Conservation (phyloP, 2,113 vertebrate genomes). For the Coregonus clupeaformis region DNA sequence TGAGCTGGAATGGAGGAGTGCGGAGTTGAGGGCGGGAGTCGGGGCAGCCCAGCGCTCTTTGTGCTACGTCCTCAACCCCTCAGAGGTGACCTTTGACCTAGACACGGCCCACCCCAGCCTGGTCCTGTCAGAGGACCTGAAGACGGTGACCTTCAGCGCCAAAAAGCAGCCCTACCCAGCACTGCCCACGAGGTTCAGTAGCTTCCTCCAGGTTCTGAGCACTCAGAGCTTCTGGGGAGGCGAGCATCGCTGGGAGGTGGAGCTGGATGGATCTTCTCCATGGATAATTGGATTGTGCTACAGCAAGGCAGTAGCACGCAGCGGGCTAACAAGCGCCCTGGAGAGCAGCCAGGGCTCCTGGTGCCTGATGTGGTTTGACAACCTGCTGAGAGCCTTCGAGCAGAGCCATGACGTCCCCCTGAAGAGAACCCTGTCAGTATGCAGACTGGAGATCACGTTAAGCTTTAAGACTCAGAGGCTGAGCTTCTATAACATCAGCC, state of each 20-base stretch:
- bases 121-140: slow-evolving; percentile 70
- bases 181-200: slow-evolving; percentile 66
- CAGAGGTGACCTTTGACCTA: slow-evolving; percentile 73
- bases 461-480: slow-evolving; percentile 72
- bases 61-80: slow-evolving; percentile 67
- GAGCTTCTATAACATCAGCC: slow-evolving; percentile 75
- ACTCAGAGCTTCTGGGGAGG: slow-evolving; percentile 71
- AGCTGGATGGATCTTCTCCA: slow-evolving; percentile 62
- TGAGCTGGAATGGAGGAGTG: slow-evolving; percentile 59
- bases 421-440: slow-evolving; percentile 63
- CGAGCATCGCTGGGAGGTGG: slow-evolving; percentile 71
- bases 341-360: slow-evolving; percentile 77
- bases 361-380: slow-evolving; percentile 78
- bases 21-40: slow-evolving; percentile 53
- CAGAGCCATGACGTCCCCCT: slow-evolving; percentile 65
- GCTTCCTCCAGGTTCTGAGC: slow-evolving; percentile 73
- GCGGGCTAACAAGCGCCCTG: slow-evolving; percentile 75
- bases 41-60: slow-evolving; percentile 61
- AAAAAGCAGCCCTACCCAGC: slow-evolving; percentile 60
- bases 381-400: slow-evolving; percentile 76
- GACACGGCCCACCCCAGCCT: slow-evolving; percentile 73
- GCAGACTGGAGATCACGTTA: slow-evolving; percentile 69
- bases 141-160: slow-evolving; percentile 62
- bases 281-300: slow-evolving; percentile 76
- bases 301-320: slow-evolving; percentile 66